Base-by-base conservation (phyloP, 2,113 vertebrate species). In the Pseudorasbora parva region DNA sequence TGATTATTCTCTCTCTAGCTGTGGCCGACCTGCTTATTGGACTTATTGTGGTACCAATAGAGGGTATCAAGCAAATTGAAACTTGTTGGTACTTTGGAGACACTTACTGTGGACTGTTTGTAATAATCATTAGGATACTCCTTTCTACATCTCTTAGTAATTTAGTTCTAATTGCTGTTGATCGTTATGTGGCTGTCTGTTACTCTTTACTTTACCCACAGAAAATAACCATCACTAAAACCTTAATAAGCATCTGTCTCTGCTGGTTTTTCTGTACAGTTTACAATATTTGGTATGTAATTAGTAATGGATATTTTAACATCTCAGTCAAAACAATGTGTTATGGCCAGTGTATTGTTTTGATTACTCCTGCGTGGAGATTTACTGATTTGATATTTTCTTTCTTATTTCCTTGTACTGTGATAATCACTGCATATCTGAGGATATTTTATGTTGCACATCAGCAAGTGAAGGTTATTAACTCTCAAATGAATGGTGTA, bases 1-100 rank as follows among this genome's bases (percentile, higher is more conserved):
- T 91, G 69, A 68, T 93, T 37, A 75, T 93, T 17, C 91, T 93
- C 75, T 93, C 93, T 57, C 85, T 93, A 85, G 90, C 91, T 69
- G n/a, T n/a, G n/a, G n/a, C n/a, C n/a, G n/a, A n/a, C n/a, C n/a
- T n/a, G n/a, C n/a, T n/a, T n/a, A n/a, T 54, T 15, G 47, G 72
- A 54, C 47, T 75, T 15, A 75, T 30, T 33, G 47, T 75, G 10
- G 30, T 75, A 21, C 72, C 72, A 19, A 4, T 75, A 1, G 54
- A 54, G 47, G 72, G 47, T 8, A 19, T 54, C 25, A 54, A 47
- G 54, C 54, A 33, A 2, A 54, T 75, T 54, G 47, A 75, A 8
- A 54, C 69, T 1, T 75, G 45, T 10, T 75, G 47, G 72, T 75
- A 54, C 72, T 75, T 75, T 54, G 47, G 72, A 75, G 45, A 30